Conservation (phyloP, 2,113 vertebrate species). For the Clarias magur region DNA sequence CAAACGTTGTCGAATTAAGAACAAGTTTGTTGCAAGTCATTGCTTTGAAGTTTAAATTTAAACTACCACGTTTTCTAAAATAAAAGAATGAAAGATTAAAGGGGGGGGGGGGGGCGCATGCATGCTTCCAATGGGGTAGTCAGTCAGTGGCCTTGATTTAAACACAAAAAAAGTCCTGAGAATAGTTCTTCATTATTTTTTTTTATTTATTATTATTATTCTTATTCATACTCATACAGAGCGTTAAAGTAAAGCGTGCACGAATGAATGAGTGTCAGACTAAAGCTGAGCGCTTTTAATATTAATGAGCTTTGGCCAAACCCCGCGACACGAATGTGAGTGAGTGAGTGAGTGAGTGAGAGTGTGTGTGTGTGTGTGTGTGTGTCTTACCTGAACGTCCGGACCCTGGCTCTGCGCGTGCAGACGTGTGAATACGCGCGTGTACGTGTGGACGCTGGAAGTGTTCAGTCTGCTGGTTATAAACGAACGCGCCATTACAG, state of each 20-base stretch:
- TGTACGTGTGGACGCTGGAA: not conserved
- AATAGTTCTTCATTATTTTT: too few species aligned
- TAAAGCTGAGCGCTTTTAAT: not conserved
- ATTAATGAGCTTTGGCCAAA: not conserved
- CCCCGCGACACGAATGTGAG: too few species aligned
- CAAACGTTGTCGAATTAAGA: not conserved
- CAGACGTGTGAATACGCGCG: not conserved
- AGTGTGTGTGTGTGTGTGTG: not conserved
- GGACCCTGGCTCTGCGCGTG: not conserved
- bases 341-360: too few species aligned
- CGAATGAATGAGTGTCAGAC: not conserved
- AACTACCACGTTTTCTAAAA: not conserved
- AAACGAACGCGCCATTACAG: slow-evolving; percentile 50
- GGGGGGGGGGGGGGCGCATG: not conserved
- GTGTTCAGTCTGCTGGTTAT: slow-evolving; percentile 53
- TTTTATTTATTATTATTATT: too few species aligned
- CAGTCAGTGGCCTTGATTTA: not conserved
- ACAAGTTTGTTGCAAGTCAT: too few species aligned
- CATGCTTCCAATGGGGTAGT: not conserved
- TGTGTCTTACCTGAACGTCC: not conserved
- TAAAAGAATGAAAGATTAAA: not conserved
- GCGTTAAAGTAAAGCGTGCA: not conserved
- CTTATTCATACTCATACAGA: too few species aligned
- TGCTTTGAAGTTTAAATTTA: not conserved
- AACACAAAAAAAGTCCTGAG: too few species aligned